Percentiles rank a stretch among this genome's conserved stretches.
These are phyloP conservation scores for Forbesichthys agassizii DNA, from an alignment of 2,113 vertebrate species.

Conservation along the genomic window DNA sequence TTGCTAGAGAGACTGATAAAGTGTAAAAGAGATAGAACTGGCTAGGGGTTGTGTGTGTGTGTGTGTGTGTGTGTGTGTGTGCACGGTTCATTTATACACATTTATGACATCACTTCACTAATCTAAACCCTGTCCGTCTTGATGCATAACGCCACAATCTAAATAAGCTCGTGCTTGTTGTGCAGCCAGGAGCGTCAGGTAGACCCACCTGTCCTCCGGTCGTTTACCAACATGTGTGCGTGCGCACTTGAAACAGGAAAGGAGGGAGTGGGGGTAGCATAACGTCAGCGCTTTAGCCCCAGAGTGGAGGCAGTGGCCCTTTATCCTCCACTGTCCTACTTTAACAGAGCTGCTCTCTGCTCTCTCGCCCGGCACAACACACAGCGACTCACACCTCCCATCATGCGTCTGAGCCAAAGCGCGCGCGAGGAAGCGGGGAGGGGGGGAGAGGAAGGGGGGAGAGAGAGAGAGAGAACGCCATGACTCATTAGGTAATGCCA, in stretches of 20 bases:
- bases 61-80: conserved; percentile 6
- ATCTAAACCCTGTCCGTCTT: too few species aligned
- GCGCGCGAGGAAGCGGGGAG: conserved; percentile 35
- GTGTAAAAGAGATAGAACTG: conserved; percentile 10
- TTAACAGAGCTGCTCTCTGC: conserved; percentile 77
- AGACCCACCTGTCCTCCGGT: conserved; percentile 14
- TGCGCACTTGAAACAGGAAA: conserved; percentile 43
- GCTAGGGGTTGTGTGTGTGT: neutral
- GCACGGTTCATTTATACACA: neutral
- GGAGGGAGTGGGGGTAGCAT: conserved; percentile 59
- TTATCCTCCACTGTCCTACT: conserved; percentile 88
- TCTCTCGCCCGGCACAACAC: conserved; percentile 63
- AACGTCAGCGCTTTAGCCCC: conserved; percentile 83
- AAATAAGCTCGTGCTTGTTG: too few species aligned
- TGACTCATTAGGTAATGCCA: conserved; percentile 13
- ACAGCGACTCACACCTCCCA: conserved; percentile 49
- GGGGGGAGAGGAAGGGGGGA: neutral
- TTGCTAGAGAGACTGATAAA: conserved; percentile 76
- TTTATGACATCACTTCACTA: too few species aligned
- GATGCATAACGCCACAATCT: too few species aligned
- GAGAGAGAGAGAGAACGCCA: too few species aligned
- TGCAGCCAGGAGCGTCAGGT: conserved; percentile 1
- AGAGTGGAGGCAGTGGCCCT: conserved; percentile 82
- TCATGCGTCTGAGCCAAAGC: conserved; percentile 27
- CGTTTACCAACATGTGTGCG: conserved; percentile 52